Base-by-base conservation (phyloP, 2,888 invertebrate species). In the Masnerella sp. region DNA sequence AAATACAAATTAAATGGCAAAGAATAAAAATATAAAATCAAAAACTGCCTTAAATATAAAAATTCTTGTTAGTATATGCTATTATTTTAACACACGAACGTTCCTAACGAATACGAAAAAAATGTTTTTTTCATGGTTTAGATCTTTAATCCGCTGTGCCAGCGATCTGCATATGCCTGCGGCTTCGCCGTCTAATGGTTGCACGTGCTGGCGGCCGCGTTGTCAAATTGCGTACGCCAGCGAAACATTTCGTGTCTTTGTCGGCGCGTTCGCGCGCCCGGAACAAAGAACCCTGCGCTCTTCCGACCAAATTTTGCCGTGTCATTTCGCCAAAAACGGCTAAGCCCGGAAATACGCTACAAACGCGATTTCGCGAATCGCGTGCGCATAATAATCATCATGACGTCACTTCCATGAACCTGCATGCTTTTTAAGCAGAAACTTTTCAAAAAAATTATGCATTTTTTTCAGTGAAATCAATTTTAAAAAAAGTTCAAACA, bases 201-300 rank as follows among this genome's bases (percentile, higher is more conserved):
- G 61, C 67, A 67, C 67, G 68, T 68, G 68, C 73, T 64, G 52
- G 68, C 30, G 68, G 73, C 58, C 32, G 58, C 62, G 64, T 68
- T 56, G 54, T 51, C 40, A 62, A 68, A 68, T 64, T 71, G 52
- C 64, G 43, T 47, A 51, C 51, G 47, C 47, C 51, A 17, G 45
- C 51, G 61, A 59, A 73, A 73, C 40, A 62, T 52, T 58, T 68
- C 52, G 68, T 59, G 51, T 36, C 67, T 67, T 67, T 67, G 67
- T 58, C 52, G 68, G 51, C 45, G 52, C 51, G 52, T 58, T 67
- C 49, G 42, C 51, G 36, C 58, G 56, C 47, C 34, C 20, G 36
- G 47, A 62, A 54, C 47, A 47, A 64, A 64, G 54, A 36, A 64
- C n/a, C 42, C 43, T 43, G 54, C 43, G 45, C 25, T 34, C 15